Percentiles rank a stretch among this genome's conserved stretches.
phyloP scores from a whole-genome alignment of 2,797 vertebrate genomes.

The Sebastes cheni region DNA sequence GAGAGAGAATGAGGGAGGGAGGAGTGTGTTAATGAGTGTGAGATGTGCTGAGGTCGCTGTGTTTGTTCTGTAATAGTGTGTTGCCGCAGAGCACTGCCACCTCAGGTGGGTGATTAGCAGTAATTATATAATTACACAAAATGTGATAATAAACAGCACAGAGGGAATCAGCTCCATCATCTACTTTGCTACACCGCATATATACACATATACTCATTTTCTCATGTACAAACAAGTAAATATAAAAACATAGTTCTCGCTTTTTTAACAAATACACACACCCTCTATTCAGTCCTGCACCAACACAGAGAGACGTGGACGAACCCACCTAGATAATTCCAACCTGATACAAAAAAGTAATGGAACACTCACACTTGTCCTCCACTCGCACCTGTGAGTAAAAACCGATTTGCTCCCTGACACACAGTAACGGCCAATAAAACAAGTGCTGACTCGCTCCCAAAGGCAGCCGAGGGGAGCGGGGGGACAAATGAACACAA shows the following conservation, averaged over 20 bases:
- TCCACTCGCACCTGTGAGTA: constrained; percentile 81
- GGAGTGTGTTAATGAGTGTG: constrained; percentile 80
- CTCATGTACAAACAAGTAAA: constrained; percentile 58
- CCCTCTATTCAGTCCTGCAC: constrained; percentile 13
- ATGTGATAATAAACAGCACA: constrained; percentile 86
- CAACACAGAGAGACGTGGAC: constrained; percentile 39
- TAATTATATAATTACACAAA: constrained; percentile 89
- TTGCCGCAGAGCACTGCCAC: constrained; percentile 79
- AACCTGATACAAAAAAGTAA: constrained; percentile 79
- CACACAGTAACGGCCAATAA: constrained; percentile 84
- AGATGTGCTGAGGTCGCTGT: constrained; percentile 80
- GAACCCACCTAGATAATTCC: constrained; percentile 74
- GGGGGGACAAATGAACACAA: constrained; percentile 84
- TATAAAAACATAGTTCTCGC: constrained; percentile 26
- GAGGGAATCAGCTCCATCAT: constrained; percentile 80
- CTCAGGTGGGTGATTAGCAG: constrained; percentile 88
- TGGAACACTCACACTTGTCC: constrained; percentile 80
- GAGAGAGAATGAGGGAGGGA: constrained; percentile 61
- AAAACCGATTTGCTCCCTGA: constrained; percentile 82
- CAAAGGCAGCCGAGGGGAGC: constrained; percentile 79
- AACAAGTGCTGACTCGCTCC: constrained; percentile 84
- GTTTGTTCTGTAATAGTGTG: constrained; percentile 84
- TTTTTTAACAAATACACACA: constrained; percentile 32
- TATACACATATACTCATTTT: constrained; percentile 45
- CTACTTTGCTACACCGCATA: constrained; percentile 60